Evolutionary conservation across 2,888 invertebrate genomes (phyloP), one percentile per base, ranked within the genome.

Genomic region (Chaetogeoica ovagalla): DNA sequence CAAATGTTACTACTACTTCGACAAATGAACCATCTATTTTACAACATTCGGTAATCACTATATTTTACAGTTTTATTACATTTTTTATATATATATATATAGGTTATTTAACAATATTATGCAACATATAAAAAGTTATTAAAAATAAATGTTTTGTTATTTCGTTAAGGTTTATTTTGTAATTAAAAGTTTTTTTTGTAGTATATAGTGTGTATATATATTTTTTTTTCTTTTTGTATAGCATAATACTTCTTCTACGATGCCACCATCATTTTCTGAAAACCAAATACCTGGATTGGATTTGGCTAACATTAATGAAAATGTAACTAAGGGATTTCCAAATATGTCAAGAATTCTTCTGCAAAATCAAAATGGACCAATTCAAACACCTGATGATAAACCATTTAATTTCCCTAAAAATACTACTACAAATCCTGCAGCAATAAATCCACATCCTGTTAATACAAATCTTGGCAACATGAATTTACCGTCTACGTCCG

Each of bases 221-320:
- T 66, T 19, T 39, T 1, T 17, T n/a, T 60, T 76, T 62, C 39
- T 52, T 23, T 63, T 60, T 59, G 15, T 69, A 19, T 71, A 62
- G 65, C 63, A 48, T 48, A 72, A 72, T 76, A 71, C 23, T 70
- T 39, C 23, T 70, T 39, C 70, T 17, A 48, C 63, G 23, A 21
- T 62, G 5, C 30, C 74, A 52, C 21, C 21, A 6, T 74, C 65
- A 60, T 37, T 55, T 19, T 71, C 77, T 23, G 57, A 63, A 73
- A 90, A 89, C 84, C 91, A 90, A 63, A 93, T 93, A 84, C 93
- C 93, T 15, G 93, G 93, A 0, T 87, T 93, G 81, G 93, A 93
- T 88, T 88, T 93, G 82, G 90, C 91, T 15, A 88, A 83, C 48
- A 81, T 82, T 62, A 74, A 77, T 57, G 81, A 82, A 60, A 73